Evolutionary conservation across 2,888 invertebrate genomes (phyloP), one percentile per base, ranked within the genome.

Genomic region (Amphiduros pacificus): DNA sequence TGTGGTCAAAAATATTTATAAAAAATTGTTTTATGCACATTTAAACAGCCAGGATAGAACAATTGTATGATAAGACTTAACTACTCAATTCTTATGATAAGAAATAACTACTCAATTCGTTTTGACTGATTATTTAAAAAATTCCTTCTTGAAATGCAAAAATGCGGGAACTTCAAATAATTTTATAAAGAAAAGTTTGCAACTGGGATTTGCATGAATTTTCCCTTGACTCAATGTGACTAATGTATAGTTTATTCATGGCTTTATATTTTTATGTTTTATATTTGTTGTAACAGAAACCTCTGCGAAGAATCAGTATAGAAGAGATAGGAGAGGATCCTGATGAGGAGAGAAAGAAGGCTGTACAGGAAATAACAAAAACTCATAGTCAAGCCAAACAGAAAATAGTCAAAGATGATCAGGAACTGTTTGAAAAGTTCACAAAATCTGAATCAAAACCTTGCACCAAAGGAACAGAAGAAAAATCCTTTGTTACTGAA

Each of bases 251-350:
- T 36, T 36, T 11, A 11, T 11, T 36, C 9, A 36, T 36, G 17
- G 17, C 9, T 36, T 11, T 14, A 4, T 24, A 24, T 4, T 24
- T 22, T 51, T 51, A 51, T 24, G 28, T 11, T 11, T 51, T 51
- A 17, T 22, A 17, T 6, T 27, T 9, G n/a, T 51, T 17, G 14
- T 3, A 29, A 20, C 53, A 59, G 59, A 59, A 53, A 59, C 59
- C 59, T 20, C 41, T 59, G 29, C 6, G 59, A 17, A 17, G 76
- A 55, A 71, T 80, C 14, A 60, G 68, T 20, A 78, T 80, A 32
- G 76, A 79, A 66, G 80, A 80, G 59, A 72, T 79, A 36, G 78
- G 77, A 2, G 29, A 72, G 14, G 76, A 77, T 22, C 67, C 71
- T 36, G 69, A 69, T 20, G 59, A 48, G 67, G 71, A 71, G 60